These are phyloP conservation scores for Esox lucius DNA, from an alignment of 2,797 vertebrate genomes.

Conservation along the genomic window DNA sequence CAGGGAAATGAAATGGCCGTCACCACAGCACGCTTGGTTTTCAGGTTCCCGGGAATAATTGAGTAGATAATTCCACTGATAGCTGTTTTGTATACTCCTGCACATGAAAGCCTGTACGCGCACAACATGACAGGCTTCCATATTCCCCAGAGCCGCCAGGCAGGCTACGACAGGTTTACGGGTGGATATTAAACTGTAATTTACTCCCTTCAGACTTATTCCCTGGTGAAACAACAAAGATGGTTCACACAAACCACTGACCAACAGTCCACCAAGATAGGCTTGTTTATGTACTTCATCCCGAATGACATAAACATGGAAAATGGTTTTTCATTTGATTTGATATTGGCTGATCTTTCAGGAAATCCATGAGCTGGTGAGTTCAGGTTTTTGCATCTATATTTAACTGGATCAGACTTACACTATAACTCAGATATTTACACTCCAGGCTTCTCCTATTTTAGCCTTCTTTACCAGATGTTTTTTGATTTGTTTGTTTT, in stretches of 20 bases:
- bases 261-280: background rate
- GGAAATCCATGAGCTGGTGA: background rate
- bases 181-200: slow-evolving; percentile 7
- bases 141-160: slow-evolving; percentile 34
- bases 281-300: background rate
- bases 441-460: background rate
- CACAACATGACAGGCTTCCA: slow-evolving; percentile 16
- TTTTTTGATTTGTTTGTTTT: no score
- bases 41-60: slow-evolving; percentile 48
- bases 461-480: no score
- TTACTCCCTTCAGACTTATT: slow-evolving; percentile 28
- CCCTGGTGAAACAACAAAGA: slow-evolving; percentile 7
- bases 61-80: slow-evolving; percentile 46
- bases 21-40: slow-evolving; percentile 53
- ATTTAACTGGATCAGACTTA: background rate
- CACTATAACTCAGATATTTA: background rate
- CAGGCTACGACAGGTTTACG: slow-evolving; percentile 48
- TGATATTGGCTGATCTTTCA: background rate
- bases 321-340: background rate
- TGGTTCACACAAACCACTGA: background rate
- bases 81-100: slow-evolving; percentile 5
- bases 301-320: background rate
- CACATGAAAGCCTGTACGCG: background rate
- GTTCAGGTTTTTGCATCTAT: background rate
- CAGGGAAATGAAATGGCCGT: slow-evolving; percentile 60